Evolutionary conservation across 37 sponge, comb jelly and placozoan genomes (phyloP).

Genomic region (Chondrosia reniformis): DNA sequence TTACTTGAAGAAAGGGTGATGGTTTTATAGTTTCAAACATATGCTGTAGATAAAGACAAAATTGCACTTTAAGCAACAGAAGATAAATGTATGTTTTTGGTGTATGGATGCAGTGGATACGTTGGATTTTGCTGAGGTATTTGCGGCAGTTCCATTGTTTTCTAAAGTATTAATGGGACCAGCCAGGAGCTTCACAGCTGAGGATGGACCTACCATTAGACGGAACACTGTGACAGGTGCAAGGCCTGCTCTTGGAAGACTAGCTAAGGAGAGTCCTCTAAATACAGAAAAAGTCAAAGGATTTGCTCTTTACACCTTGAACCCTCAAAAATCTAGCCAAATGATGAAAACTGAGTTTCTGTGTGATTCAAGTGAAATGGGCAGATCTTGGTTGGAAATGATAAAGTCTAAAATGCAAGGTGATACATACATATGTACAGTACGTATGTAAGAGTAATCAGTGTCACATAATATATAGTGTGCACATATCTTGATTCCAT

Average conservation of each 20-base stretch:
- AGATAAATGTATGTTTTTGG: too few species aligned
- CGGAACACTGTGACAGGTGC: background rate
- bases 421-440: too few species aligned
- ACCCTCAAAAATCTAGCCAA: background rate
- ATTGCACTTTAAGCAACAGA: too few species aligned
- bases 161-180: background rate
- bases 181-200: background rate
- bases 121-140: background rate
- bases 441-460: too few species aligned
- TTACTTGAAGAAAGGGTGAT: too few species aligned
- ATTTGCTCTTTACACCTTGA: slow-evolving; percentile 3
- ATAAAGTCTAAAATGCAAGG: slow-evolving; percentile 53
- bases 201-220: background rate
- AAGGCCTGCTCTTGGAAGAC: too few species aligned
- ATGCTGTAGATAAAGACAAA: too few species aligned
- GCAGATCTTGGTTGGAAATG: slow-evolving; percentile 39
- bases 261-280: background rate
- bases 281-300: background rate
- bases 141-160: background rate
- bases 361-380: background rate
- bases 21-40: too few species aligned
- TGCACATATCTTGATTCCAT: too few species aligned
- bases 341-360: background rate
- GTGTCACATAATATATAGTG: too few species aligned
- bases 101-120: background rate